Evolutionary conservation across 2,797 vertebrate species (phyloP).

Genomic region (Acanthurus leucopareius): DNA sequence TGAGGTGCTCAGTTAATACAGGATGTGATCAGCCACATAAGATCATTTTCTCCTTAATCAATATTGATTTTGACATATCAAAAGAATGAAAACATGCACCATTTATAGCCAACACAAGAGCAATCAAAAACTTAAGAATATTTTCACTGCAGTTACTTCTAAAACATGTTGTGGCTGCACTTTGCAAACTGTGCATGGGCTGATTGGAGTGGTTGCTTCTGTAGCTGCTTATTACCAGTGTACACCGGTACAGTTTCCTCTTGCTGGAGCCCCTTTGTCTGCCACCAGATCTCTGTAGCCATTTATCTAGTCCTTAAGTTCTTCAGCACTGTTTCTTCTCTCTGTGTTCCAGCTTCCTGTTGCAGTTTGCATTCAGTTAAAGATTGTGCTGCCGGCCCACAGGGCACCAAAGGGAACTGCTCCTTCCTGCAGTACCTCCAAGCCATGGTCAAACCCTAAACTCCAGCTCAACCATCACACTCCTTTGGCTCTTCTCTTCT

Average conservation of each 20-base stretch:
- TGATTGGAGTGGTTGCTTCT: too few relatives aligned
- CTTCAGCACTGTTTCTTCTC: not conserved
- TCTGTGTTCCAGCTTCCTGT: not conserved
- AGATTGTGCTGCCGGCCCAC: not conserved
- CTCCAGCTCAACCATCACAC: conserved; percentile 16
- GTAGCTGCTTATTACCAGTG: too few relatives aligned
- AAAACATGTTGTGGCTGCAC: too few relatives aligned
- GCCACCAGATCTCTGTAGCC: too few relatives aligned
- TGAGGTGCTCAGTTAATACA: not conserved
- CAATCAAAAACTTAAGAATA: too few relatives aligned
- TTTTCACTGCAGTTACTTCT: too few relatives aligned
- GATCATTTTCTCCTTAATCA: not conserved
- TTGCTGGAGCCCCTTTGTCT: too few relatives aligned
- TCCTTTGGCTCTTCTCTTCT: conserved; percentile 9
- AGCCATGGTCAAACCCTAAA: not conserved
- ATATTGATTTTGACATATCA: not conserved
- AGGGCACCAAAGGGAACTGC: not conserved
- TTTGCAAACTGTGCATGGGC: too few relatives aligned
- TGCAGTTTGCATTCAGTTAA: conserved; percentile 18
- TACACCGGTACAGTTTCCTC: too few relatives aligned
- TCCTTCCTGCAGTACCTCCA: conserved; percentile 3
- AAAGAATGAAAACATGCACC: not conserved
- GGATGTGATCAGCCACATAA: not conserved
- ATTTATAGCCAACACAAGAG: not conserved
- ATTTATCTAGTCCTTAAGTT: not conserved